Percentiles rank a stretch among this genome's conserved stretches.
Evolutionary conservation across 1,140 invertebrate genomes (phyloP).

Genomic region (Hyles euphorbiae): DNA sequence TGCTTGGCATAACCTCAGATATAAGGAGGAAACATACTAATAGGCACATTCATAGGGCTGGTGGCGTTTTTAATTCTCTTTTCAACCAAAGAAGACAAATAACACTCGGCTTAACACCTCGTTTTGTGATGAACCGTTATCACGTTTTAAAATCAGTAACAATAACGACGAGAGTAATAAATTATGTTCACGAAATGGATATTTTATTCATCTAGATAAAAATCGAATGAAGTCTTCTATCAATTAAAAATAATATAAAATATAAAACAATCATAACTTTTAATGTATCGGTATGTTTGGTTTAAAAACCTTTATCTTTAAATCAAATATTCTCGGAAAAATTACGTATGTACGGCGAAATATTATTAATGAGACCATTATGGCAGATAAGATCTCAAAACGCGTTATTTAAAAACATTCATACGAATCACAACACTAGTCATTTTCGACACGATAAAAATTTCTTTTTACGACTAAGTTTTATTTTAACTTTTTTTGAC

Average conservation of each 20-base stretch:
- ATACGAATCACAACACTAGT: no score
- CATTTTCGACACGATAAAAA: no score
- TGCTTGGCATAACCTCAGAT: no score
- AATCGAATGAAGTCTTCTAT: slow-evolving; percentile 24
- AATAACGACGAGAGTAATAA: slow-evolving; percentile 1
- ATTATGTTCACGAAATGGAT: background rate
- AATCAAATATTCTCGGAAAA: background rate
- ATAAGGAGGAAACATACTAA: no score
- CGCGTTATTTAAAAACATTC: background rate
- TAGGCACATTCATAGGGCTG: no score
- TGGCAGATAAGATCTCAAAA: background rate
- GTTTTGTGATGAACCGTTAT: background rate
- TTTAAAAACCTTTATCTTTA: slow-evolving; percentile 1
- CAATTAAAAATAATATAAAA: slow-evolving; percentile 17
- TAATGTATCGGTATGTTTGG: slow-evolving; percentile 4
- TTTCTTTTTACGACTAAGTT: no score
- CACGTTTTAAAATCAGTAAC: background rate
- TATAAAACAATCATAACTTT: slow-evolving; percentile 9
- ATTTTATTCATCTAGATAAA: slow-evolving; percentile 11
- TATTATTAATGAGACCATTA: slow-evolving; percentile 4
- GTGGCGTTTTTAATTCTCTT: slow-evolving; percentile 12
- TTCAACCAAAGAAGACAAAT: no score
- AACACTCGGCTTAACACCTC: background rate
- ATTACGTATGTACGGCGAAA: slow-evolving; percentile 1
- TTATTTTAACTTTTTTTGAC: no score